These are phyloP conservation scores for Eubasilissa regina DNA, from an alignment of 1,140 invertebrate species.

Conservation along the genomic window DNA sequence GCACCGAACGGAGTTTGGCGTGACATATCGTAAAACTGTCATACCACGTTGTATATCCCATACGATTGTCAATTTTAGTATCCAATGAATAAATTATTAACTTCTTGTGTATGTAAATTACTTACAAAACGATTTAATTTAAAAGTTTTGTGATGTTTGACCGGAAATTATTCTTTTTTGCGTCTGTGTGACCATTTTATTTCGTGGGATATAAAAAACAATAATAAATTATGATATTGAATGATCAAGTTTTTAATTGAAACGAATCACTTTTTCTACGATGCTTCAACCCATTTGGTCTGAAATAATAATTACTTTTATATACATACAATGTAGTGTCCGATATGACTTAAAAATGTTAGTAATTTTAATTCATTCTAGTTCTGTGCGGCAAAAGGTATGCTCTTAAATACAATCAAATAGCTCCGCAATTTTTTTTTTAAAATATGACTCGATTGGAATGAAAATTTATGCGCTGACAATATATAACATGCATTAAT, in stretches of 20 bases:
- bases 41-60: constrained; percentile 8
- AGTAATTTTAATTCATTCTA: too few relatives aligned
- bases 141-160: background rate
- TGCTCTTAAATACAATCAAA: too few relatives aligned
- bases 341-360: too few relatives aligned
- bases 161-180: background rate
- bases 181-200: background rate
- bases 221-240: background rate
- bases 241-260: background rate
- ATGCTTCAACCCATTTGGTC: too few relatives aligned
- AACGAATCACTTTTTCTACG: too few relatives aligned
- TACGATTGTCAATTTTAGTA: constrained; percentile 14
- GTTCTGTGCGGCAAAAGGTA: too few relatives aligned
- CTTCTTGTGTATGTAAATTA: constrained; percentile 20
- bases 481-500: too few relatives aligned
- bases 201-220: constrained; percentile 3
- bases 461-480: too few relatives aligned
- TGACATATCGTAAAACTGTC: constrained; percentile 15
- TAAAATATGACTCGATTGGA: too few relatives aligned
- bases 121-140: constrained; percentile 8
- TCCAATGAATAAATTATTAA: constrained; percentile 20
- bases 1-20: constrained; percentile 6
- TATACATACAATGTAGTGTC: too few relatives aligned
- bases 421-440: too few relatives aligned
- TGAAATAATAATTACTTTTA: too few relatives aligned